These are phyloP conservation scores for Dipodomys merriami DNA, from an alignment of 2,113 vertebrate genomes.

Conservation along the genomic window DNA sequence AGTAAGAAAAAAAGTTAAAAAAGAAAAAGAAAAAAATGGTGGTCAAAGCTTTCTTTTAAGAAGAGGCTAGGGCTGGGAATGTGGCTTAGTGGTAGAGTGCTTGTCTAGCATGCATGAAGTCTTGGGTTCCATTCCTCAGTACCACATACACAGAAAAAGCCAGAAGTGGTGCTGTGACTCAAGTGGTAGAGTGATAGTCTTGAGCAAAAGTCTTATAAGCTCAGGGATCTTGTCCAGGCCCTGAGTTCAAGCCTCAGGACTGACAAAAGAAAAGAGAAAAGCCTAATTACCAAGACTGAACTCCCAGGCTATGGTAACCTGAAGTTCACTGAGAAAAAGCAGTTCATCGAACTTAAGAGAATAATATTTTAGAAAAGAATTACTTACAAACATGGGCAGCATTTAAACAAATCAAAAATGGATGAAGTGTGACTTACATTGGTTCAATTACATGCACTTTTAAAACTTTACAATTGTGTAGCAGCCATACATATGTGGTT, in stretches of 20 bases:
- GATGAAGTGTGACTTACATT: neutral
- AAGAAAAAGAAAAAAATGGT: neutral
- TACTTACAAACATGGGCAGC: neutral
- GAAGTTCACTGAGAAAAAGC: too few relatives aligned
- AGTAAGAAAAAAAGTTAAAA: neutral
- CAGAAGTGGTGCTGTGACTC: too few relatives aligned
- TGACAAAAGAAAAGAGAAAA: too few relatives aligned
- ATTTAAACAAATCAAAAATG: neutral
- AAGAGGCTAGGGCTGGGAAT: neutral
- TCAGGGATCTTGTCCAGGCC: neutral
- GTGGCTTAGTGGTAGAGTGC: too few relatives aligned
- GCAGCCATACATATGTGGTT: neutral
- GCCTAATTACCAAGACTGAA: too few relatives aligned
- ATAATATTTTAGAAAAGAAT: neutral
- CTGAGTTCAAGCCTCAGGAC: neutral
- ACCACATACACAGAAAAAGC: too few relatives aligned
- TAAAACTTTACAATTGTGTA: neutral
- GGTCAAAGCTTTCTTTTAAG: too few relatives aligned
- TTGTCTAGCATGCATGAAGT: too few relatives aligned
- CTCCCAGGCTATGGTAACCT: too few relatives aligned
- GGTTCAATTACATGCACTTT: neutral
- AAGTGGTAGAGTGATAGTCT: neutral
- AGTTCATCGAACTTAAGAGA: neutral
- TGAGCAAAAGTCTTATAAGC: too few relatives aligned
- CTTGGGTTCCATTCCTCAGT: too few relatives aligned